These are phyloP conservation scores for Pyralis farinalis DNA, from an alignment of 2,888 invertebrate species.

Conservation along the genomic window DNA sequence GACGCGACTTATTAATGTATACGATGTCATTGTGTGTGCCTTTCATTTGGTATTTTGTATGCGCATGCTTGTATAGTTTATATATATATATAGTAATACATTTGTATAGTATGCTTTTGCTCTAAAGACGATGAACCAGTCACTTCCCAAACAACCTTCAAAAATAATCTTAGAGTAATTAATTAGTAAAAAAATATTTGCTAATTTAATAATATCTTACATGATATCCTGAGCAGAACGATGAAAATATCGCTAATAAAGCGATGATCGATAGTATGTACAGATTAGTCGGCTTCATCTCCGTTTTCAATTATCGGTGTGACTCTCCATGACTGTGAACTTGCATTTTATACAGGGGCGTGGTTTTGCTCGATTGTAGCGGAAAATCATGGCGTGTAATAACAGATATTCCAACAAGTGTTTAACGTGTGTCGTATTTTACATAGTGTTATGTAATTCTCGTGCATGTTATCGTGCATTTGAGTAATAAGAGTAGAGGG, in stretches of 20 bases:
- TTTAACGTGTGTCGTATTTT: slow-evolving; percentile 10
- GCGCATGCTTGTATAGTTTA: no score
- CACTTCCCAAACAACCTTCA: no score
- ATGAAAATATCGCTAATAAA: slow-evolving; percentile 35
- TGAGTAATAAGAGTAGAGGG: no score
- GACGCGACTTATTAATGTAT: no score
- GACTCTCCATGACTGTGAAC: slow-evolving; percentile 69
- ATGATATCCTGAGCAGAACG: slow-evolving; percentile 40
- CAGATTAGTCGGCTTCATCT: slow-evolving; percentile 47
- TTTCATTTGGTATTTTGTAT: no score
- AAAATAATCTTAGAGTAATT: no score
- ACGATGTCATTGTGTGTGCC: no score
- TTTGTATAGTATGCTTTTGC: no score
- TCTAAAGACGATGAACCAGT: no score
- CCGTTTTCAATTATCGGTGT: slow-evolving; percentile 42
- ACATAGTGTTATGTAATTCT: slow-evolving; percentile 2
- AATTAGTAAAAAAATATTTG: no score
- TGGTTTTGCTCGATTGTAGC: slow-evolving; percentile 52
- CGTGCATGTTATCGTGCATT: no score
- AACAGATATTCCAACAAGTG: slow-evolving; percentile 25
- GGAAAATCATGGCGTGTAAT: slow-evolving; percentile 50
- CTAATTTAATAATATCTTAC: slow-evolving; percentile 35
- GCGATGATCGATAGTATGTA: slow-evolving; percentile 33
- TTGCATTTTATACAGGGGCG: slow-evolving; percentile 74
- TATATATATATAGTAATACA: no score